Evolutionary conservation across 2,797 vertebrate genomes (phyloP).

Genomic region (Melanotaenia pygmaea): DNA sequence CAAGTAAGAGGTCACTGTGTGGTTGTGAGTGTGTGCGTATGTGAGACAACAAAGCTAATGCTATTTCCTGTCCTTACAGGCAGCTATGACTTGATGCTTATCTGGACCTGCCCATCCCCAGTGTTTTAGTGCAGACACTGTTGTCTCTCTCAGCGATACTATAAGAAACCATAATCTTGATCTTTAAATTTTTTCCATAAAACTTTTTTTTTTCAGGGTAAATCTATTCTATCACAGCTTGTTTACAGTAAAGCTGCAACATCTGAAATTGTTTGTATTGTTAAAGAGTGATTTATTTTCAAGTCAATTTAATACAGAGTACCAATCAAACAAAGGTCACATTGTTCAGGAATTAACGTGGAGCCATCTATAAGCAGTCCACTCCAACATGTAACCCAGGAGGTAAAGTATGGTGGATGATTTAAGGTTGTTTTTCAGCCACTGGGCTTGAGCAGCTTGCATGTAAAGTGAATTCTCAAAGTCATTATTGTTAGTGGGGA

Average conservation of each 20-base stretch:
- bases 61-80: conserved; percentile 77
- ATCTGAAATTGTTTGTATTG: background rate
- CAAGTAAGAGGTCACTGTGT: conserved; percentile 62
- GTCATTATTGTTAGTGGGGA: conserved; percentile 4
- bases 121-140: conserved; percentile 19
- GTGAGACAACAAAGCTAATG: conserved; percentile 69
- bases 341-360: background rate
- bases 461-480: conserved; percentile 9
- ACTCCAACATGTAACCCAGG: background rate
- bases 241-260: background rate
- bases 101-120: conserved; percentile 56
- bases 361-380: background rate
- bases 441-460: background rate
- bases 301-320: background rate
- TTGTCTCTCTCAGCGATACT: background rate
- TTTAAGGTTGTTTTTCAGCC: background rate
- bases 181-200: too few species aligned
- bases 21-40: conserved; percentile 26
- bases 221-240: background rate
- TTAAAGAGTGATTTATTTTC: background rate
- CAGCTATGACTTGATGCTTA: conserved; percentile 71
- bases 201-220: background rate
- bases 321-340: background rate
- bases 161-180: too few species aligned
- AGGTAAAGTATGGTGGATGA: background rate